Percentiles rank a stretch among this genome's conserved stretches.
Conservation (phyloP, 2,113 vertebrate genomes). For the Puffinus mauretanicus region DNA sequence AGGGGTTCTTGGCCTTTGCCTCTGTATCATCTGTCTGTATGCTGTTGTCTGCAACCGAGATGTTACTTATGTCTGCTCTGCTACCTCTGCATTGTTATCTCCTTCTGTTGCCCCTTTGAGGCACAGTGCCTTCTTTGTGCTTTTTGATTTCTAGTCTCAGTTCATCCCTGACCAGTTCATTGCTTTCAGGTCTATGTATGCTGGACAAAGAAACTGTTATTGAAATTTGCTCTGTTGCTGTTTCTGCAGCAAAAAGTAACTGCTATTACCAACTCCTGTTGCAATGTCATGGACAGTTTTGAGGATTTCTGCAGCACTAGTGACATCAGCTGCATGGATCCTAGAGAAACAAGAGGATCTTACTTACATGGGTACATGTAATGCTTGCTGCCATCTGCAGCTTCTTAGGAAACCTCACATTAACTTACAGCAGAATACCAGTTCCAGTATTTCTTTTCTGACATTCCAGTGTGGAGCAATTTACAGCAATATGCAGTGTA, state of each 20-base stretch:
- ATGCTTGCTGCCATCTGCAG: not conserved
- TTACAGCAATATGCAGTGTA: not conserved
- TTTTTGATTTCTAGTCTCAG: not conserved
- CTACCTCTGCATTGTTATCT: not conserved
- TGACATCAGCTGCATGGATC: not conserved
- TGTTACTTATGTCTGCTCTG: not conserved
- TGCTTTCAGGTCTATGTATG: not conserved
- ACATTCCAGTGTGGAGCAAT: not conserved
- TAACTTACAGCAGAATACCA: not conserved
- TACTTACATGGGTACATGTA: not conserved
- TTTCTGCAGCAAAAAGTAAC: not conserved
- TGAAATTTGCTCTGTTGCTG: not conserved
- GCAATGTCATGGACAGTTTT: not conserved
- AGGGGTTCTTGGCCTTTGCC: not conserved
- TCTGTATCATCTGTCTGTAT: not conserved
- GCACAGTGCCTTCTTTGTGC: not conserved
- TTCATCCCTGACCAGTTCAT: not conserved
- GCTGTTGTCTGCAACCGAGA: accelerated
- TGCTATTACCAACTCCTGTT: not conserved
- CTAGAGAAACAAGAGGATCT: not conserved
- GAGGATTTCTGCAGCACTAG: not conserved
- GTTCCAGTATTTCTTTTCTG: not conserved
- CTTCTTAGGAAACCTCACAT: not conserved
- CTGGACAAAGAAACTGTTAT: not conserved
- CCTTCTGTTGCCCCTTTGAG: not conserved